Evolutionary conservation across 37 sponge, comb jelly and placozoan genomes (phyloP), one percentile per base, ranked within the genome.

Genomic region (Amphimedon queenslandica): DNA sequence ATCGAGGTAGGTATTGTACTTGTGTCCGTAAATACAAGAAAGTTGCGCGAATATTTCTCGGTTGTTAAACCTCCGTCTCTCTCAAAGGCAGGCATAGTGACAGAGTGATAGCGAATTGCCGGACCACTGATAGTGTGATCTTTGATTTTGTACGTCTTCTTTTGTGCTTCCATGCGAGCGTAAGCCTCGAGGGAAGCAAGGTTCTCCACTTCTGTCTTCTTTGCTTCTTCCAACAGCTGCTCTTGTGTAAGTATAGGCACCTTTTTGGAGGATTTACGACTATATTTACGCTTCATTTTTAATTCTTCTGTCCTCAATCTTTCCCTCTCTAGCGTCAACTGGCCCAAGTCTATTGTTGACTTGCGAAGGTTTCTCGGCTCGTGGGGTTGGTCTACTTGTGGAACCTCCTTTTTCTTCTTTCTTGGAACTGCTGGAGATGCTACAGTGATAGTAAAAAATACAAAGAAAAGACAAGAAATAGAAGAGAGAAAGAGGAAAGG

Each of bases 151-250:
- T 76, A 80, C 25, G 76, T 92, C 64, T 85, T 89, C 79, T 82
- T 92, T 58, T 99, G 91, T 40, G 87, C 91, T 76, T 95, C 96
- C 70, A 93, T 64, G 43, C 79, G 82, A 1, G 81, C 39, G 74
- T 85, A 99, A 0, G 90, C 91, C 38, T 90, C 88, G 4, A 99
- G 82, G 11, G 96, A 90, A 6, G 80, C 93, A 35, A 93, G 28
- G 66, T 99, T 99, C 67, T 88, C 88, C n/a, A 80, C 41, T 51
- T 99, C 99, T 21, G 99, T 99, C 47, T 55, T 20, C 41, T 85
- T 81, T 4, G 96, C 96, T 53, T 99, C 96, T 35, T 84, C 94
- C 64, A 99, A 69, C 24, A 99, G 58, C 67, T 99, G 91, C 40
- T 89, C 87, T 63, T 99, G 99, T 0, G 94, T 90, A 47, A 92